Evolutionary conservation across 1,140 invertebrate species (phyloP), one percentile per base, ranked within the genome.

Genomic region (Lepidurus arcticus): DNA sequence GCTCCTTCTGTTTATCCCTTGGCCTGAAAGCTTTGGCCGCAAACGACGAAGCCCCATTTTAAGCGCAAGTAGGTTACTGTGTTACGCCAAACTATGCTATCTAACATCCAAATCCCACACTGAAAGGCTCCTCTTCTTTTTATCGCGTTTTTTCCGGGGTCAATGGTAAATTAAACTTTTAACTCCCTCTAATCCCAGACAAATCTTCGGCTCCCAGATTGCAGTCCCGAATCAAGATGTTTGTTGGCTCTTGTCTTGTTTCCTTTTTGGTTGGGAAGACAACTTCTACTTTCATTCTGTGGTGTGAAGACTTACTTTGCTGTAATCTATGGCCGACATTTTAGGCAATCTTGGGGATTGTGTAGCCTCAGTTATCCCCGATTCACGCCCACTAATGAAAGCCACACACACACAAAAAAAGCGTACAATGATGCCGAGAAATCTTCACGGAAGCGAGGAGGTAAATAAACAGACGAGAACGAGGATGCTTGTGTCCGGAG

Each of bases 331-430:
- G 53, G 53, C 53, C 6, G 53, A 65, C 53, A 65, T 65, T 65
- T 65, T 6, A 4, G 7, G 45, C 6, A 65, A 65, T 21, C 34
- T 34, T 34, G 34, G 34, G 34, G 34, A 34, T 34, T 34, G 34
- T 34, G 34, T 34, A 34, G 34, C 34, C 34, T 34, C 34, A 4
- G 34, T 34, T 34, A 34, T 65, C 21, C 21, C 10, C 45, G 13
- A 65, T 65, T 65, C 53, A 65, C 53, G 53, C 21, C 21, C 53
- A 65, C 53, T 65, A 65, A 65, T 16, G 53, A 65, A 34, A 34
- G 34, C 34, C 53, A 65, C 53, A 65, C 21, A 13, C 53, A 21
- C 47, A 21, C 47, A 13, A 65, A 9, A 65, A 65, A 16, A 21
- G 53, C 1, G 53, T n/a, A 7, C 4, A 65, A 65, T 0, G 8